Evolutionary conservation across 2,797 vertebrate species (phyloP), one percentile per base, ranked within the genome.

Genomic region (Tenualosa thibaudeaui): DNA sequence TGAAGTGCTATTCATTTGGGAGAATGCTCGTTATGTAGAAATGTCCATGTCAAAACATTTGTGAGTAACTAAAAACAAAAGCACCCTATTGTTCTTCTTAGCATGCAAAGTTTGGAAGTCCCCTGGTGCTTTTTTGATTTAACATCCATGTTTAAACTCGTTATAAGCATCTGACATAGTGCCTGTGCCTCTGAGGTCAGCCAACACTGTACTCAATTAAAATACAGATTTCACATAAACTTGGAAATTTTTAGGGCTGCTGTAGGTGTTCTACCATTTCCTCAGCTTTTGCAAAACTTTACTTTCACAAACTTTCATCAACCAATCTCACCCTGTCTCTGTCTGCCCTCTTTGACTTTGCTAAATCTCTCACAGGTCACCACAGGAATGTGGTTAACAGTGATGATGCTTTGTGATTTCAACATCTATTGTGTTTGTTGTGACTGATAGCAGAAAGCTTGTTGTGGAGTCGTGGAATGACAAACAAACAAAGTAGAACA

Each of bases 401-500:
- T 78, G 71, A 46, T n/a, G 71, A 46, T 17, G 17, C 17, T 43
- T 78, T 78, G 0, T 78, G 71, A 78, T 46, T 78, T 78, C 71
- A 46, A 78, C 40, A 15, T 46, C 71, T 78, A 22, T 46, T 78
- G 71, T 78, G 37, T 78, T 78, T 43, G 15, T 43, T 37, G 15
- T 78, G 71, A 78, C 46, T 43, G 71, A 78, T 46, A 13, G 40
- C 15, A 62, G 71, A 43, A 78, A 17, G 6, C 40, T 7, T n/a
- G n/a, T n/a, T n/a, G n/a, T n/a, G n/a, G 71, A 7, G 37, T 46
- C 46, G 6, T 46, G 22, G n/a, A n/a, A 6, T 62, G 58, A 62
- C 58, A 62, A 62, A 62, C 58, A 19, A 19, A n/a, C 37, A 78
- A 19, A 78, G 40, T 78, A 78, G 71, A 78, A 46, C 37, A 78